A percentile compares a stretch with the other conserved stretches of the same genome.
Evolutionary conservation across 2,797 vertebrate genomes (phyloP).

Genomic region (Lepidocolaptes lacrymiger): DNA sequence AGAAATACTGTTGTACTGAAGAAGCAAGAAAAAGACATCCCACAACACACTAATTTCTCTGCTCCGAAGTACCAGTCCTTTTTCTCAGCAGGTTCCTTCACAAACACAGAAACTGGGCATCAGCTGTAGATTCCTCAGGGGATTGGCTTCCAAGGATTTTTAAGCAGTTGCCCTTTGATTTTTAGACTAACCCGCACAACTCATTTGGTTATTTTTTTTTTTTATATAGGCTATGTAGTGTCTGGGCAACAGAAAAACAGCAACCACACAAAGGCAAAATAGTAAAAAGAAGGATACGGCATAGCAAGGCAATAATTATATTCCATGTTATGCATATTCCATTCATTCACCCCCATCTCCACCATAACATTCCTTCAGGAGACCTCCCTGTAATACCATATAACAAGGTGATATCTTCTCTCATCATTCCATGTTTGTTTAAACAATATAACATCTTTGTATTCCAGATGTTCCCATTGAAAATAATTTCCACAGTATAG

Average conservation of each 20-base stretch:
- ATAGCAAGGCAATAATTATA: not conserved
- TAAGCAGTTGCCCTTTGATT: not conserved
- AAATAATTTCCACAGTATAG: conserved; percentile 4
- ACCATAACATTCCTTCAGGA: not conserved
- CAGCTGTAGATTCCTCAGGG: not conserved
- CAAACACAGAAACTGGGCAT: not conserved
- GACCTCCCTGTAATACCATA: not conserved
- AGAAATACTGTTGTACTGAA: not conserved
- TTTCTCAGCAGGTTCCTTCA: not conserved
- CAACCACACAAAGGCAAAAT: not conserved
- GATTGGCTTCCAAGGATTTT: not conserved
- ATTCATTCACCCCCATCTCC: not conserved
- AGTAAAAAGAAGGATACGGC: not conserved
- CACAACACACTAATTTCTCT: not conserved
- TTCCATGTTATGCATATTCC: not conserved
- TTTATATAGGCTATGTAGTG: not conserved
- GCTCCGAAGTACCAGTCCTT: not conserved
- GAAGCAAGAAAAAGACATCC: not conserved
- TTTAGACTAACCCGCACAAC: not conserved
- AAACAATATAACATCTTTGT: not conserved
- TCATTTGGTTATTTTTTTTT: not conserved
- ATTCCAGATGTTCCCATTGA: conserved; percentile 26
- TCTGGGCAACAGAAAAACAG: not conserved
- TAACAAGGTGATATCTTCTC: not conserved
- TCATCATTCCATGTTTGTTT: not conserved